phyloP scores from a whole-genome alignment of 1,140 invertebrate species.

The Drosophila sturtevanti region DNA sequence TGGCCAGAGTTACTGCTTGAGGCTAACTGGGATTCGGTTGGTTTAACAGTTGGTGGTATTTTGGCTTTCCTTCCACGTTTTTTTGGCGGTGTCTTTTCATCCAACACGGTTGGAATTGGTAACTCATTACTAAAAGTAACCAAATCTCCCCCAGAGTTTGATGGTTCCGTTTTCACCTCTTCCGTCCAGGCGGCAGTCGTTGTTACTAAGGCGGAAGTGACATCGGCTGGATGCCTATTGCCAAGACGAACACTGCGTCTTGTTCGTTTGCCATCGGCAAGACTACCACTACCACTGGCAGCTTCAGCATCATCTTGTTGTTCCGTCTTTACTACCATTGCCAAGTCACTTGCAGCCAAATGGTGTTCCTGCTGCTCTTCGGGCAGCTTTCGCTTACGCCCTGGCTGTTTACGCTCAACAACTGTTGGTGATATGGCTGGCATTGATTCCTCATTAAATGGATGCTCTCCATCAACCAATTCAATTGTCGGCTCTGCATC shows the following conservation, averaged over 20 bases:
- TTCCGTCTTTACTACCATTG: conserved; percentile 55
- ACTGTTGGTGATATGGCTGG: not conserved
- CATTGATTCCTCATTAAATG: conserved; percentile 30
- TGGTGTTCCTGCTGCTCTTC: conserved; percentile 44
- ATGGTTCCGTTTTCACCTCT: conserved; percentile 50
- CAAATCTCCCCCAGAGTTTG: not conserved
- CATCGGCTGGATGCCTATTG: conserved; percentile 55
- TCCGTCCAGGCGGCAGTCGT: conserved; percentile 35
- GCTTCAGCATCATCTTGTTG: conserved; percentile 35
- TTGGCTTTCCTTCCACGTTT: conserved; percentile 80
- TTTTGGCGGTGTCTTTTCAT: conserved; percentile 80
- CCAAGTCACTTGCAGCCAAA: not conserved
- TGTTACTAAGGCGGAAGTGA: not conserved
- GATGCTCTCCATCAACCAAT: not conserved
- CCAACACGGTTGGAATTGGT: conserved; percentile 8
- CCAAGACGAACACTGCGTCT: conserved; percentile 73
- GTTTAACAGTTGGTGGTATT: conserved; percentile 26
- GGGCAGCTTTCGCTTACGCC: conserved; percentile 61
- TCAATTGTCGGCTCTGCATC: conserved; percentile 34
- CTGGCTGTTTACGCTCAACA: conserved; percentile 54
- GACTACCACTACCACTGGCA: conserved; percentile 22
- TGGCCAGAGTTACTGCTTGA: conserved; percentile 1
- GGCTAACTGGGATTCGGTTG: conserved; percentile 1
- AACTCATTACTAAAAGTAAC: not conserved
- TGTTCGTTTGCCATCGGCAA: conserved; percentile 39